These are phyloP conservation scores for Balanococcus diminutus DNA, from an alignment of 2,888 invertebrate species.

Conservation along the genomic window DNA sequence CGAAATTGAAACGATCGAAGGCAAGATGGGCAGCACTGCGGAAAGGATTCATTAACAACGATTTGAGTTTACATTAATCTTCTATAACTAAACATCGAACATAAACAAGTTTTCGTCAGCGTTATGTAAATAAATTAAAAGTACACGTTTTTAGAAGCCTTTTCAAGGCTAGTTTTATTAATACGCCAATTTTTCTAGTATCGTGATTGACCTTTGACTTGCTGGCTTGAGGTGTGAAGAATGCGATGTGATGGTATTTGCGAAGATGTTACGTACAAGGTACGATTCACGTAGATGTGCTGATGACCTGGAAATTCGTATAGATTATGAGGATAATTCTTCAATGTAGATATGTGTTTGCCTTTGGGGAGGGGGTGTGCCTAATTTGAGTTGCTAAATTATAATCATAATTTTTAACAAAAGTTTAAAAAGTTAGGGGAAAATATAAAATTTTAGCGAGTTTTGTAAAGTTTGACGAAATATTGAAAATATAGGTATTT, in stretches of 20 bases:
- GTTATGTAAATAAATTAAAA: slow-evolving; percentile 6
- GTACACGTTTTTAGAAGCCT: background rate
- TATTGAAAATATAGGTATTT: too few relatives aligned
- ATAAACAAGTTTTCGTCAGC: background rate
- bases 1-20: too few relatives aligned
- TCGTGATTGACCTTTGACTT: slow-evolving; percentile 4
- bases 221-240: background rate
- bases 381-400: too few relatives aligned
- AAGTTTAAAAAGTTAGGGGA: too few relatives aligned
- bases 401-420: too few relatives aligned
- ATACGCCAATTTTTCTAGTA: background rate
- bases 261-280: background rate
- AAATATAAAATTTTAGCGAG: too few relatives aligned
- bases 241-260: background rate
- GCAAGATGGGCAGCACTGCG: background rate
- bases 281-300: background rate
- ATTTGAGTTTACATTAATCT: background rate
- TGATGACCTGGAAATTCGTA: background rate
- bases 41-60: background rate
- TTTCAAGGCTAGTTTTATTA: background rate
- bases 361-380: too few relatives aligned
- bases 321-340: too few relatives aligned
- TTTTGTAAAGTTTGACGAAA: too few relatives aligned
- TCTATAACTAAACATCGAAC: background rate
- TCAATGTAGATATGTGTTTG: too few relatives aligned